A percentile compares a stretch with the other conserved stretches of the same genome.
These are phyloP conservation scores for Trichopoda pennipes DNA, from an alignment of 2,888 invertebrate species.

Conservation along the genomic window DNA sequence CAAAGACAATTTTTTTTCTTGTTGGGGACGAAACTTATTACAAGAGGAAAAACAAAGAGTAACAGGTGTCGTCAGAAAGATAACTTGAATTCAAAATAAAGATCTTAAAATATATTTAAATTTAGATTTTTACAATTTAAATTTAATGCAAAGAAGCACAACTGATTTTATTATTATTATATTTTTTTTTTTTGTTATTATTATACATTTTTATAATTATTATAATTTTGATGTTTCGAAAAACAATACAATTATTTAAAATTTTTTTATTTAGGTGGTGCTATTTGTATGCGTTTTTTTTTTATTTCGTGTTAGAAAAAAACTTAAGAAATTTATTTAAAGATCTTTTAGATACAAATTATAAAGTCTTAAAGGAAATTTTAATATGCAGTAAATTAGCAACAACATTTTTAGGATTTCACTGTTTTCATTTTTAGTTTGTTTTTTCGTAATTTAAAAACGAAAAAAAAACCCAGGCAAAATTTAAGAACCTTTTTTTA, in stretches of 20 bases:
- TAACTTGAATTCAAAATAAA: slow-evolving; percentile 9
- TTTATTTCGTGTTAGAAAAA: slow-evolving; percentile 29
- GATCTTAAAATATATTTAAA: neutral
- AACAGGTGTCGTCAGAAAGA: neutral
- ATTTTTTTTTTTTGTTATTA: slow-evolving; percentile 10
- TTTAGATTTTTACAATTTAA: neutral
- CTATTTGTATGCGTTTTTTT: slow-evolving; percentile 19
- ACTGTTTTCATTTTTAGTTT: neutral
- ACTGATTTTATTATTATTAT: slow-evolving; percentile 45
- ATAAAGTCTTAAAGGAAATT: neutral
- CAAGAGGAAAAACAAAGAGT: slow-evolving; percentile 26
- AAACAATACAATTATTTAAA: slow-evolving; percentile 24
- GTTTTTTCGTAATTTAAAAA: neutral
- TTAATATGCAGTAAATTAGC: neutral
- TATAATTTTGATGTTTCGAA: slow-evolving; percentile 49
- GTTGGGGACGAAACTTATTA: slow-evolving; percentile 13
- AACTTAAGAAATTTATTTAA: slow-evolving; percentile 63
- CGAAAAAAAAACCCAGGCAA: neutral
- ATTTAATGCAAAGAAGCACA: slow-evolving; percentile 61
- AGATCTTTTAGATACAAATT: slow-evolving; percentile 38
- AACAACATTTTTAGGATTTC: neutral
- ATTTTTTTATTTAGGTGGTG: slow-evolving; percentile 60
- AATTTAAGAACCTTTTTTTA: neutral
- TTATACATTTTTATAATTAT: slow-evolving; percentile 10
- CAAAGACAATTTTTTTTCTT: neutral